These are phyloP conservation scores for Zele albiditarsus DNA, from an alignment of 2,888 invertebrate genomes.

Conservation along the genomic window DNA sequence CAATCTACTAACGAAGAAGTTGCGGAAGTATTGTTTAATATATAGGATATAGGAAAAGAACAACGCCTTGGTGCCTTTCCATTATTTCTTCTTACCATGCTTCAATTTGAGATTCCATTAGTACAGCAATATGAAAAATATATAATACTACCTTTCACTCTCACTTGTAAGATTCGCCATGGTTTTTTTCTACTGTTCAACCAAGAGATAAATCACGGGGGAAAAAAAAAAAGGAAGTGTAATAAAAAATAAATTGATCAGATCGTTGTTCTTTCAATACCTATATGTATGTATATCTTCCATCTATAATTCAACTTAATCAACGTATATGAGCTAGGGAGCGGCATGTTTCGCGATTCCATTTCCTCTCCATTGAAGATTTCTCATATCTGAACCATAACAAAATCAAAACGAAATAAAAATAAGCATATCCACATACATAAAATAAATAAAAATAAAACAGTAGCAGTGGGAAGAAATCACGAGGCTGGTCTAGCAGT, in stretches of 20 bases:
- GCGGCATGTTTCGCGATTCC: conserved; percentile 38
- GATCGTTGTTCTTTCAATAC: conserved; percentile 27
- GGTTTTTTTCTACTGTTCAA: conserved; percentile 32
- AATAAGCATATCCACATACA: conserved; percentile 29
- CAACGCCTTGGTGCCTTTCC: conserved; percentile 1
- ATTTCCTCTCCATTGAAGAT: conserved; percentile 39
- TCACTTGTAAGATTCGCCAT: conserved; percentile 36
- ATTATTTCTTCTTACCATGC: background rate
- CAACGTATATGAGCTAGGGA: conserved; percentile 17
- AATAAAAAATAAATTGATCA: conserved; percentile 19
- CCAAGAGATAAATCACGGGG: conserved; percentile 9
- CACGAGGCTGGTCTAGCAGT: conserved; percentile 46
- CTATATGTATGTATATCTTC: background rate
- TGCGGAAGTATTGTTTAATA: background rate
- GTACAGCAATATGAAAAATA: conserved; percentile 34
- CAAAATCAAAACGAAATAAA: conserved; percentile 2
- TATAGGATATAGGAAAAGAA: background rate
- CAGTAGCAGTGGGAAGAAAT: conserved; percentile 43
- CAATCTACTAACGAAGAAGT: conserved; percentile 2
- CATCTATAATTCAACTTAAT: conserved; percentile 2
- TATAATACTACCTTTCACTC: conserved; percentile 49
- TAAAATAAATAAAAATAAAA: conserved; percentile 19
- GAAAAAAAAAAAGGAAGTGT: background rate
- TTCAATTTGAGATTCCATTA: background rate
- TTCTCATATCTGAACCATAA: conserved; percentile 40